Base-by-base conservation (phyloP, 2,888 invertebrate species). In the Protodeltote pygarga region DNA sequence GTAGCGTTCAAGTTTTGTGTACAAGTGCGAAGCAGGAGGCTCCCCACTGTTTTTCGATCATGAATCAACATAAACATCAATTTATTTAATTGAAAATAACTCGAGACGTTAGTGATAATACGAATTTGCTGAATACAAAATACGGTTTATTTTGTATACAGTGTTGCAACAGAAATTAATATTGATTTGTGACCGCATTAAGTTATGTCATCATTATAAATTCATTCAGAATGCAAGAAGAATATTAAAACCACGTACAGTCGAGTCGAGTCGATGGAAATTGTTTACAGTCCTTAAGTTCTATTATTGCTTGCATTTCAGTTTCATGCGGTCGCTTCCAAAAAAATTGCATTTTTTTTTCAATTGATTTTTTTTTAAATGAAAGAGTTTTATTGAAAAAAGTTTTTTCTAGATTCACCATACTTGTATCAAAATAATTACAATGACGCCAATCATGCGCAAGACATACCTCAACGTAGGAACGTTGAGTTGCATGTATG, bases 51-150 rank as follows among this genome's bases (percentile, higher is more conserved):
- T 82, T 69, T 66, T 65, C 72, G 64, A 75, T 65, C 73, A 77
- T 85, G 79, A 81, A 85, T 88, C 85, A 83, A 83, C 66, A 75
- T 80, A 77, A 81, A 85, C 77, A 85, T 78, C 76, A 71, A 79
- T 82, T 80, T 71, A 70, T 74, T 82, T 85, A 87, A 87, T 85
- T 82, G 85, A 85, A 85, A 81, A 85, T 71, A 74, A 73, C 73
- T 73, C 70, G 57, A 68, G 55, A 65, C 48, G 54, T 70, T 65
- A 51, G 52, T 66, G 53, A 57, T 63, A 65, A 59, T 70, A 71
- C 46, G 49, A 67, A 70, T 75, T 71, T 73, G 71, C 73, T 58
- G 65, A 68, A 65, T 62, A 72, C 42, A 73, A 68, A 74, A 70
- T 70, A 67, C 51, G 45, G 60, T 73, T 69, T 68, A 73, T 66